phyloP scores from a whole-genome alignment of 2,113 vertebrate species.

The Acanthochromis polyacanthus region DNA sequence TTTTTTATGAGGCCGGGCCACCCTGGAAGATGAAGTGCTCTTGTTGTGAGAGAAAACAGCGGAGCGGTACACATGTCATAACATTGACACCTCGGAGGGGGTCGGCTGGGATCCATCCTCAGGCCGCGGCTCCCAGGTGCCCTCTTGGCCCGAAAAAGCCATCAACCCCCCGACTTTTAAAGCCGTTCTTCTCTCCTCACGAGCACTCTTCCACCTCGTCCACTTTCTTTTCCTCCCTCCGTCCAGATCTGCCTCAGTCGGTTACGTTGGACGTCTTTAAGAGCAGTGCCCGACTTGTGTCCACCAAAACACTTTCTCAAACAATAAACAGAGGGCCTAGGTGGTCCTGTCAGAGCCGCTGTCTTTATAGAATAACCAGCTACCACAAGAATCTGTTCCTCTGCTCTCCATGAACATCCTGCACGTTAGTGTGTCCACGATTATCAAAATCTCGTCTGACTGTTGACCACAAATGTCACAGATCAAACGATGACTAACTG shows the following conservation, averaged over 20 bases:
- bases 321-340: constrained; percentile 90
- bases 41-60: constrained; percentile 96
- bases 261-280: constrained; percentile 58
- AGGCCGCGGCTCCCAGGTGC: constrained; percentile 74
- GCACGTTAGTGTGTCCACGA: constrained; percentile 9
- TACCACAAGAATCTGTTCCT: constrained; percentile 76
- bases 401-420: constrained; percentile 17
- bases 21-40: constrained; percentile 89
- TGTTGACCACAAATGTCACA: constrained; percentile 46
- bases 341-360: constrained; percentile 88
- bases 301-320: constrained; percentile 84
- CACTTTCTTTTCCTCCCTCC: constrained; percentile 27
- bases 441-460: constrained; percentile 42
- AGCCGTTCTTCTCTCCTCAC: constrained; percentile 35
- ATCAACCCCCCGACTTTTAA: constrained; percentile 40
- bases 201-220: constrained; percentile 8
- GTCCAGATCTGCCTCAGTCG: constrained; percentile 31
- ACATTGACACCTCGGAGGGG: constrained; percentile 87
- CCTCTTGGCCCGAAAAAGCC: constrained; percentile 72
- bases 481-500: constrained; percentile 27
- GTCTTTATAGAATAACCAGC: constrained; percentile 85
- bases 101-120: constrained; percentile 78
- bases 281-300: constrained; percentile 72
- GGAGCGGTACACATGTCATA: constrained; percentile 91
- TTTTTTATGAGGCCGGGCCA: constrained; percentile 91